These are phyloP conservation scores for Hecatera dysodea DNA, from an alignment of 2,888 invertebrate species.

Conservation along the genomic window DNA sequence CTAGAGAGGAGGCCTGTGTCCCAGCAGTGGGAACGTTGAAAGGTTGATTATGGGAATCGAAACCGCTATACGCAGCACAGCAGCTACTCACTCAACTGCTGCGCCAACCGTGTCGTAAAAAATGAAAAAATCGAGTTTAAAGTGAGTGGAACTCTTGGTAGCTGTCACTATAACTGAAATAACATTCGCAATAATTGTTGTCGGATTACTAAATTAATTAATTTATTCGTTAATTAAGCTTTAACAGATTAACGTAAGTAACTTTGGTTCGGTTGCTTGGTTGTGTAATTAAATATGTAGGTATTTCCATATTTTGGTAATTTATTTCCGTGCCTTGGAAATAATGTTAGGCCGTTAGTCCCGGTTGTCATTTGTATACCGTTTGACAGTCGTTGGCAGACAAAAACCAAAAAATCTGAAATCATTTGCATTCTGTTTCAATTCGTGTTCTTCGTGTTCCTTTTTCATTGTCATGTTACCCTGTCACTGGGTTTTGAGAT, in stretches of 20 bases:
- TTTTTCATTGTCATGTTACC: no score
- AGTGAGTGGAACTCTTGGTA: conserved; percentile 28
- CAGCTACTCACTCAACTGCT: no score
- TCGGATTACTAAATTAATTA: conserved; percentile 28
- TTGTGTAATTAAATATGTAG: not conserved
- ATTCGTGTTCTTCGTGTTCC: no score
- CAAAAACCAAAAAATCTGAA: not conserved
- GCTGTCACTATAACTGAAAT: conserved; percentile 27
- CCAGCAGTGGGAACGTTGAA: no score
- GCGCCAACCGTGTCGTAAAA: no score
- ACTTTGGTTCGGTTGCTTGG: conserved; percentile 3
- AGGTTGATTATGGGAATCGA: no score
- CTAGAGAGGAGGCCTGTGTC: no score
- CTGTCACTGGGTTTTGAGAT: no score
- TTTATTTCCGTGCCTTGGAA: not conserved
- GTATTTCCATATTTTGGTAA: not conserved
- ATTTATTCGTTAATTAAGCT: conserved; percentile 34
- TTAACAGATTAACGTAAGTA: conserved; percentile 3
- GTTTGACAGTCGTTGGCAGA: not conserved
- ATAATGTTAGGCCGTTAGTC: not conserved
- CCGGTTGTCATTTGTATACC: no score
- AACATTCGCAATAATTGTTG: conserved; percentile 25
- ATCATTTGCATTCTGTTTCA: no score
- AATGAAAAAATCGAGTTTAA: conserved; percentile 21
- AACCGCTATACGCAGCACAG: no score